Percentiles rank a stretch among this genome's conserved stretches.
Conservation (phyloP, 2,888 invertebrate genomes). For the Rosalia funebris region DNA sequence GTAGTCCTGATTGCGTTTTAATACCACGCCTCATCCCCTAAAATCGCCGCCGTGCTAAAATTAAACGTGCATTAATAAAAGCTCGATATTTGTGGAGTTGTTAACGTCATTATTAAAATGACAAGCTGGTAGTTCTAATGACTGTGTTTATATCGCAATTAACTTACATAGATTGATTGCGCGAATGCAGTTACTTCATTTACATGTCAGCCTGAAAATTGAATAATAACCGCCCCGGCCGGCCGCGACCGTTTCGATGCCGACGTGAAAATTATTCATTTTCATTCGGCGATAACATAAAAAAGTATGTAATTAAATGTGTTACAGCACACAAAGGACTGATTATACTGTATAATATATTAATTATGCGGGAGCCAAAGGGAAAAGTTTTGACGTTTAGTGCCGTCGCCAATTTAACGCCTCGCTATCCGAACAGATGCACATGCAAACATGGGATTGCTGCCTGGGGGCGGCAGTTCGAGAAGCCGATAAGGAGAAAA, state of each 20-base stretch:
- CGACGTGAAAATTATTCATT: slow-evolving; percentile 4
- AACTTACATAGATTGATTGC: slow-evolving; percentile 17
- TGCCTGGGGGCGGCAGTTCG: too few relatives aligned
- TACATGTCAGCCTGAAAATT: slow-evolving; percentile 13
- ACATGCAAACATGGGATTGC: too few relatives aligned
- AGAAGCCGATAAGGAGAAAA: too few relatives aligned
- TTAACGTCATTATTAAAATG: slow-evolving; percentile 16
- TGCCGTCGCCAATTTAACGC: too few relatives aligned
- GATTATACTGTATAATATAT: too few relatives aligned
- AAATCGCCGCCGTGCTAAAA: background rate
- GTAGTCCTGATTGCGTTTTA: slow-evolving; percentile 8
- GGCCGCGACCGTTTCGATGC: background rate
- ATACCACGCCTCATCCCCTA: background rate
- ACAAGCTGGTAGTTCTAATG: slow-evolving; percentile 21
- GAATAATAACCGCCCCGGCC: slow-evolving; percentile 3
- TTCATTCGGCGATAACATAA: background rate
- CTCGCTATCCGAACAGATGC: too few relatives aligned
- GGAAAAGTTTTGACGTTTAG: too few relatives aligned
- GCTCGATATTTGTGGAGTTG: slow-evolving; percentile 13
- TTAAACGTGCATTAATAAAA: slow-evolving; percentile 16
- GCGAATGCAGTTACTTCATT: slow-evolving; percentile 17
- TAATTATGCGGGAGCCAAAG: too few relatives aligned
- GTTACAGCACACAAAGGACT: too few relatives aligned
- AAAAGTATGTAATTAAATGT: slow-evolving; percentile 3
- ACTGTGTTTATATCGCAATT: slow-evolving; percentile 17